Evolutionary conservation across 2,113 vertebrate species (phyloP).

Genomic region (Pao palembangensis): DNA sequence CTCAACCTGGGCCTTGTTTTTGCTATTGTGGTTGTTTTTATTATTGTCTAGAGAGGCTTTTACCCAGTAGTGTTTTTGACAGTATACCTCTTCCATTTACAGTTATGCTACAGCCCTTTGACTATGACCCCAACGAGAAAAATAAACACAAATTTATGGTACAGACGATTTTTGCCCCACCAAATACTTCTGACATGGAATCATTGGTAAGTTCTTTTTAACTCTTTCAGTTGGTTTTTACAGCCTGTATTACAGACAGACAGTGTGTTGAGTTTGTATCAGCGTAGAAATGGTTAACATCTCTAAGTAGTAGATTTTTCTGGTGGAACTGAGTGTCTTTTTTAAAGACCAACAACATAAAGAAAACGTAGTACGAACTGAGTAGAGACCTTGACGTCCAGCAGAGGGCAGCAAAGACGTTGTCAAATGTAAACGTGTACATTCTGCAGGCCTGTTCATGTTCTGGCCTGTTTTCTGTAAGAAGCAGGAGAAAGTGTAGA

Average conservation of each 20-base stretch:
- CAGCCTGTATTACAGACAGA: not conserved
- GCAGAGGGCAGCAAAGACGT: constrained; percentile 64
- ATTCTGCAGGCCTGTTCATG: constrained; percentile 3
- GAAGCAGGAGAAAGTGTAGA: constrained; percentile 21
- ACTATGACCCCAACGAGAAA: constrained; percentile 98
- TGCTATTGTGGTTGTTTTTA: not conserved
- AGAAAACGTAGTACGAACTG: not conserved
- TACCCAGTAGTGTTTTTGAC: constrained; percentile 4
- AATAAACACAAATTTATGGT: constrained; percentile 99
- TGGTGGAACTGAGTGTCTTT: no score
- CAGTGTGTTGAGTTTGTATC: not conserved
- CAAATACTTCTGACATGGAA: constrained; percentile 89
- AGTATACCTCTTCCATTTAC: constrained; percentile 27
- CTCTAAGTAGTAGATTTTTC: no score
- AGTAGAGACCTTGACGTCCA: constrained; percentile 26
- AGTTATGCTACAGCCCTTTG: constrained; percentile 99
- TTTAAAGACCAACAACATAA: no score
- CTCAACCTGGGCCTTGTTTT: no score
- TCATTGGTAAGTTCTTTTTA: constrained; percentile 83
- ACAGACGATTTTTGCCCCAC: constrained; percentile 95
- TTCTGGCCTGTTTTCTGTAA: constrained; percentile 8
- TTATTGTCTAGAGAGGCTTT: not conserved
- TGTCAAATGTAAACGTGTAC: not conserved
- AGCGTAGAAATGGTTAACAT: not conserved
- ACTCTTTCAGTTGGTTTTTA: not conserved